A percentile compares a stretch with the other conserved stretches of the same genome.
These are phyloP conservation scores for Siderastrea siderea DNA, from an alignment of 92 coral and sea anemone species.

Conservation along the genomic window DNA sequence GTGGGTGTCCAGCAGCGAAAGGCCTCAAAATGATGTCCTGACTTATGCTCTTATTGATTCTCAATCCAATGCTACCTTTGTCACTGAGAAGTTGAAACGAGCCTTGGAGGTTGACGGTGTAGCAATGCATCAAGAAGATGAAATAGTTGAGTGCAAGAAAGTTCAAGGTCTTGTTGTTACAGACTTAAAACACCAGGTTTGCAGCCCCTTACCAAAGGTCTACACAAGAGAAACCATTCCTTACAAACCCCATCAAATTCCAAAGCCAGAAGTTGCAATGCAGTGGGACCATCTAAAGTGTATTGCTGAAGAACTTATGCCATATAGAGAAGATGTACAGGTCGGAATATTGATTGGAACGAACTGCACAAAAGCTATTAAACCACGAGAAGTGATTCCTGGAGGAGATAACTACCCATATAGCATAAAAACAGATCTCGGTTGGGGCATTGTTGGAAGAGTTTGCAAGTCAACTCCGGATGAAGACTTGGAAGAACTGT, in stretches of 20 bases:
- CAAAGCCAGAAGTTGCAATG: constrained; percentile 63
- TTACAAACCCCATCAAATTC: constrained; percentile 45
- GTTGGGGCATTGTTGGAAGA: constrained; percentile 73
- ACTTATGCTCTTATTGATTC: constrained; percentile 61
- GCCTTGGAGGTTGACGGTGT: constrained; percentile 45
- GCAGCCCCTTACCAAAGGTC: constrained; percentile 34
- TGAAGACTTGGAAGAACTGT: constrained; percentile 7
- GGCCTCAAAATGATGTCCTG: constrained; percentile 16
- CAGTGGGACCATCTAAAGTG: constrained; percentile 46
- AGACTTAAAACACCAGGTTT: constrained; percentile 26
- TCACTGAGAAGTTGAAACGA: constrained; percentile 41
- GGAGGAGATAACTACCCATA: constrained; percentile 37
- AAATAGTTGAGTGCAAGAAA: constrained; percentile 25
- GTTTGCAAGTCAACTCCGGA: constrained; percentile 44
- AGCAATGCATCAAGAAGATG: constrained; percentile 46
- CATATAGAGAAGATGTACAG: constrained; percentile 49
- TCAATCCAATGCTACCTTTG: constrained; percentile 70
- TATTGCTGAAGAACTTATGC: constrained; percentile 45
- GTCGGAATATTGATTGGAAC: constrained; percentile 60
- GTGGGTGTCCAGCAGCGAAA: constrained; percentile 31
- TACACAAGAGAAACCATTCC: constrained; percentile 59
- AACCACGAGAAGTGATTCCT: constrained; percentile 50
- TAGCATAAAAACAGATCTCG: constrained; percentile 53
- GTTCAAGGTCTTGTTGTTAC: background rate
- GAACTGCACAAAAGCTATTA: constrained; percentile 60